Percentiles rank a stretch among this genome's conserved stretches.
Conservation (phyloP, 2,113 vertebrate genomes). For the Perccottus glenii region DNA sequence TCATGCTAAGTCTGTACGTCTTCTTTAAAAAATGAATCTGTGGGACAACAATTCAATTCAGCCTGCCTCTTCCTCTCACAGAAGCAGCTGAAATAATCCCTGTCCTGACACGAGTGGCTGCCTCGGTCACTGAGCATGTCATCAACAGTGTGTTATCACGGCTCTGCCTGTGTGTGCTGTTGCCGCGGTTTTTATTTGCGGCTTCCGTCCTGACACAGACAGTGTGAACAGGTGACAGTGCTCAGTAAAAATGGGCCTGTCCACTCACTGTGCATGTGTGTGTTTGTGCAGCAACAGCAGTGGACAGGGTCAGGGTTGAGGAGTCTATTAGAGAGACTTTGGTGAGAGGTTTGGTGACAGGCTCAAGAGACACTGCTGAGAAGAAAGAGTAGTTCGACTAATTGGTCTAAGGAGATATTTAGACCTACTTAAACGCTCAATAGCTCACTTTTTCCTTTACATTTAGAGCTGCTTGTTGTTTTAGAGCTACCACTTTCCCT, state of each 20-base stretch:
- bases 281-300: constrained; percentile 8
- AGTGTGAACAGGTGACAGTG: constrained; percentile 10
- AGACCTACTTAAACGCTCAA: constrained; percentile 1
- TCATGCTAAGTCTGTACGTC: too few relatives aligned
- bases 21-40: too few relatives aligned
- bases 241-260: background rate
- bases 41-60: background rate
- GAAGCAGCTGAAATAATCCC: background rate
- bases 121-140: constrained; percentile 13
- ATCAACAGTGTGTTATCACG: constrained; percentile 12
- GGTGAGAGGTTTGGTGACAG: constrained; percentile 12
- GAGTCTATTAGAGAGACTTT: constrained; percentile 29
- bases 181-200: background rate
- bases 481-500: too few relatives aligned
- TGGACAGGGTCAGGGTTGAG: constrained; percentile 22
- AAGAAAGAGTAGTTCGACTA: constrained; percentile 15
- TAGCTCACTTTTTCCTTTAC: background rate
- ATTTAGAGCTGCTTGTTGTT: background rate
- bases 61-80: background rate
- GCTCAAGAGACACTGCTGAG: constrained; percentile 3
- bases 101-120: constrained; percentile 7
- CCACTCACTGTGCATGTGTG: background rate
- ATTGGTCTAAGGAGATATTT: constrained; percentile 4
- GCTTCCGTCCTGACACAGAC: constrained; percentile 7
- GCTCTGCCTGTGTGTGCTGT: background rate